These are phyloP conservation scores for Sialis fuliginosa DNA, from an alignment of 2,888 invertebrate species.

Conservation along the genomic window DNA sequence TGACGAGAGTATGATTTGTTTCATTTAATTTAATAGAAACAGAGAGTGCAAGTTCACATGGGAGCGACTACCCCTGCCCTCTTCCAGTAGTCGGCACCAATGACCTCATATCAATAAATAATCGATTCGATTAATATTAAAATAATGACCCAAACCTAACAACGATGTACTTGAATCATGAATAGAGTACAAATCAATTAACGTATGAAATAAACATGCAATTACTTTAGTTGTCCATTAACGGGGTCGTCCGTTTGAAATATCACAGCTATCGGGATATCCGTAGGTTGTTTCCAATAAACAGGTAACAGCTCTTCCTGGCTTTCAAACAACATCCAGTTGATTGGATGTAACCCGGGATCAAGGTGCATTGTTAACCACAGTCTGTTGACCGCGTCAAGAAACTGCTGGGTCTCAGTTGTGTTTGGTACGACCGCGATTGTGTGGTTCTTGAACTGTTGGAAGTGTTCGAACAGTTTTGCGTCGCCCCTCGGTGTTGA, in stretches of 20 bases:
- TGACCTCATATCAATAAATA: too few species aligned
- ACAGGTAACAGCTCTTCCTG: conserved; percentile 48
- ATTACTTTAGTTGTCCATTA: conserved; percentile 33
- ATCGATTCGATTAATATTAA: too few species aligned
- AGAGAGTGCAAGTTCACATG: neutral
- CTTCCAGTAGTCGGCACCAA: neutral
- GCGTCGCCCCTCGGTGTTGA: conserved; percentile 38
- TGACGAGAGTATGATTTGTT: too few species aligned
- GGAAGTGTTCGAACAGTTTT: conserved; percentile 34
- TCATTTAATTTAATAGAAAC: neutral
- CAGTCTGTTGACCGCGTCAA: conserved; percentile 41
- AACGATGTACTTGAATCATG: too few species aligned
- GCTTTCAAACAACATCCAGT: conserved; percentile 45
- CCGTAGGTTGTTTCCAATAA: conserved; percentile 44
- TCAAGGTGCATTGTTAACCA: conserved; percentile 32
- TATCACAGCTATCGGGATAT: conserved; percentile 53
- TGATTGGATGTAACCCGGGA: conserved; percentile 35
- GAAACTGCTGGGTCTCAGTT: conserved; percentile 35
- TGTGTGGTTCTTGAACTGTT: conserved; percentile 36
- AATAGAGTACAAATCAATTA: neutral
- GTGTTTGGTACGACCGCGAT: conserved; percentile 52
- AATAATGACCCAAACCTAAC: too few species aligned
- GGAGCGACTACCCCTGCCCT: neutral
- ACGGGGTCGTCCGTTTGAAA: conserved; percentile 36
- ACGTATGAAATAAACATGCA: conserved; percentile 4